Evolutionary conservation across 2,113 vertebrate genomes (phyloP), one percentile per base, ranked within the genome.

Genomic region (Coptodon rendalli): DNA sequence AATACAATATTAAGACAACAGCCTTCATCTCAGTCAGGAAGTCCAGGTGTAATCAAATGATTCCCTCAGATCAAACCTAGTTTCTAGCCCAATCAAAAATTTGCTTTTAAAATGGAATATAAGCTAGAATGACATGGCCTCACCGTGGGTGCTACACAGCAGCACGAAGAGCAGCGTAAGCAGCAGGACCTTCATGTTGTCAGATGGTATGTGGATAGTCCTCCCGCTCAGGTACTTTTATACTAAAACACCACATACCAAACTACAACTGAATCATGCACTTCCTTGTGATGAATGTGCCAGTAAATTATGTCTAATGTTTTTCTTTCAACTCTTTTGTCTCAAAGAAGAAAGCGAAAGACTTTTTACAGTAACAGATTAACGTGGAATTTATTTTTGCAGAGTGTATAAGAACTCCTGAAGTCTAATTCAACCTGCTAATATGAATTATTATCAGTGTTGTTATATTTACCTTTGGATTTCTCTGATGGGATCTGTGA

Each of bases 171-270:
- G n/a, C 56, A 92, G 4, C 1, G 59, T 48, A 13, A 91, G 76
- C 40, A 95, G 80, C 34, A 95, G 82, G n/a, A 89, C 19, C 87
- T 96, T 96, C 95, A 96, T 96, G 93, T 53, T 95, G 91, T 9
- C 76, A 4, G 80, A 7, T 68, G 78, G 40, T 83, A 63, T 93
- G 91, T 40, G 89, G 12, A 79, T 16, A 57, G 81, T 80, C 81
- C 6, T 54, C 36, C 2, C 0, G 5, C 54, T 27, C 34, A 3
- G 16, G 1, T 36, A 16, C 89, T 61, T 95, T 89, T 92, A 95
- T 92, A 90, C 38, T 10, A 16, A 0, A 34, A 54, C 11, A 2
- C 7, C 31, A 54, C 86, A 80, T 87, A 79, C 85, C 90, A 61
- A 16, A 22, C 13, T 8, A 13, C 1, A 52, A 13, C 4, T 48